These are phyloP conservation scores for Sinella curviseta DNA, from an alignment of 1,140 invertebrate species.

Conservation along the genomic window DNA sequence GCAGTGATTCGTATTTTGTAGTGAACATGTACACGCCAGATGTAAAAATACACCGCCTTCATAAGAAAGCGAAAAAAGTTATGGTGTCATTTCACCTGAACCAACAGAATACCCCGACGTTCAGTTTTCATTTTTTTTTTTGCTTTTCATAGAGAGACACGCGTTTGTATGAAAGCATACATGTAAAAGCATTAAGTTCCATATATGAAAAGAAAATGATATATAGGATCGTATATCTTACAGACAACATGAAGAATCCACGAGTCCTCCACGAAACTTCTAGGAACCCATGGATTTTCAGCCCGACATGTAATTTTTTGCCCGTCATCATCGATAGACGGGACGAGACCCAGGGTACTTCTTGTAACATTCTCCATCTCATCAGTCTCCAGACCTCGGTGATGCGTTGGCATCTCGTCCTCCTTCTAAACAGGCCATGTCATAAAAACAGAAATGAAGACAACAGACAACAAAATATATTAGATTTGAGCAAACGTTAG, in stretches of 20 bases:
- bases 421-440: slow-evolving; percentile 10
- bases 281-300: slow-evolving; percentile 79
- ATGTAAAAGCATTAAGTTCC: not conserved
- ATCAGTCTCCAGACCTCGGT: slow-evolving; percentile 38
- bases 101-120: too few relatives aligned
- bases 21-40: too few relatives aligned
- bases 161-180: not conserved
- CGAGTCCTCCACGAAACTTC: slow-evolving; percentile 73
- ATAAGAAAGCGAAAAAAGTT: too few relatives aligned
- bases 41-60: too few relatives aligned
- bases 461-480: not conserved
- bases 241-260: slow-evolving; percentile 64
- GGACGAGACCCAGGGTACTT: slow-evolving; percentile 47
- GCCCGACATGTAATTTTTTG: slow-evolving; percentile 57
- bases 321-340: slow-evolving; percentile 49
- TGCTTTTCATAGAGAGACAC: not conserved
- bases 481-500: not conserved
- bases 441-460: not conserved
- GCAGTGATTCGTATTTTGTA: not conserved
- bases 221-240: slow-evolving; percentile 54
- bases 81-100: too few relatives aligned
- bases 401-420: slow-evolving; percentile 6
- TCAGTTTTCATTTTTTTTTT: too few relatives aligned
- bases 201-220: not conserved
- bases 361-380: slow-evolving; percentile 47